A percentile compares a stretch with the other conserved stretches of the same genome.
Evolutionary conservation across 1,140 invertebrate genomes (phyloP).

Genomic region (Littorina saxatilis): DNA sequence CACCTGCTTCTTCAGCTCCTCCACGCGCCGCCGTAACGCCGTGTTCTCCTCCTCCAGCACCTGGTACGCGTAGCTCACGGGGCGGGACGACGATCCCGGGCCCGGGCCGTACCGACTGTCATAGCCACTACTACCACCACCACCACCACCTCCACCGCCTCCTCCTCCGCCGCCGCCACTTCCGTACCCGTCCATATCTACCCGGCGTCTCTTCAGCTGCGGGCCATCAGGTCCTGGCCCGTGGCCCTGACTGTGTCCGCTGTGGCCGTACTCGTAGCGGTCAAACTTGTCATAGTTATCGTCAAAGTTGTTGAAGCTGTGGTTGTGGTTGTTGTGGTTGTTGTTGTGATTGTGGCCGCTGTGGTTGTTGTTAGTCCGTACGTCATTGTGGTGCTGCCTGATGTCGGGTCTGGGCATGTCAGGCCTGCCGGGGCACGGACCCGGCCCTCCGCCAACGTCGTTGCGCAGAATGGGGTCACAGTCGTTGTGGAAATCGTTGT

Average conservation of each 20-base stretch:
- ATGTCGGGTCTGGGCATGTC: conserved; percentile 21
- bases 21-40: conserved; percentile 83
- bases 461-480: neutral
- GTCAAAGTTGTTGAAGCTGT: conserved; percentile 40
- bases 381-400: conserved; percentile 6
- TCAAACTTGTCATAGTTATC: conserved; percentile 62
- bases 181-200: conserved; percentile 46
- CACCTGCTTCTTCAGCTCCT: conserved; percentile 84
- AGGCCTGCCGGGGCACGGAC: neutral
- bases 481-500: conserved; percentile 45
- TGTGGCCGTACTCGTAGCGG: conserved; percentile 55
- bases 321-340: conserved; percentile 23
- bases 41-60: conserved; percentile 85
- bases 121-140: conserved; percentile 4
- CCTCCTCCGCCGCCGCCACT: conserved; percentile 18
- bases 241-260: conserved; percentile 42
- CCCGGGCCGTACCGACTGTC: conserved; percentile 29
- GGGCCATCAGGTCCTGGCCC: conserved; percentile 40
- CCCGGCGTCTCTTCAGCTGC: conserved; percentile 38
- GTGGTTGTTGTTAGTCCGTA: conserved; percentile 18
- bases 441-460: neutral
- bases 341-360: neutral
- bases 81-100: conserved; percentile 46
- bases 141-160: neutral
- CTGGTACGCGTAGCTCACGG: conserved; percentile 64